Percentiles rank a stretch among this genome's conserved stretches.
Conservation (phyloP, 2,888 invertebrate species). For the Drosophila hamatofila region DNA sequence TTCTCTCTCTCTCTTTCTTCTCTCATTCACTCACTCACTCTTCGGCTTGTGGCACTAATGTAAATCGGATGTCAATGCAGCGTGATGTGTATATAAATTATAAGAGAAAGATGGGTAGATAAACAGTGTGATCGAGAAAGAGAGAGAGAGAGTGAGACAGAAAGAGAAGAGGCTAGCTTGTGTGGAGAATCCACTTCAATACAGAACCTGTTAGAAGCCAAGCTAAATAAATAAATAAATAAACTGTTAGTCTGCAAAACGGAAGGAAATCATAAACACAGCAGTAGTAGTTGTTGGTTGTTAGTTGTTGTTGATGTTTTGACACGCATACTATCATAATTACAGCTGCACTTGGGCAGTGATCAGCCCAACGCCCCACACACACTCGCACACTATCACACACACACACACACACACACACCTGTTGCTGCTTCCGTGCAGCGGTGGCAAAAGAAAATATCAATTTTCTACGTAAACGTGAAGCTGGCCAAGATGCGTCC, state of each 20-base stretch:
- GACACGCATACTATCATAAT: conserved; percentile 80
- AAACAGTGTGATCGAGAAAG: not conserved
- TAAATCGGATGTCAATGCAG: conserved; percentile 84
- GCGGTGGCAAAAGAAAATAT: conserved; percentile 76
- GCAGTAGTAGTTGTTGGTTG: conserved; percentile 38
- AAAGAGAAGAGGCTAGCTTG: conserved; percentile 9
- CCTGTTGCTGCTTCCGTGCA: conserved; percentile 77
- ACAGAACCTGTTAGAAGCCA: conserved; percentile 74
- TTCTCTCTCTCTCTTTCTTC: not conserved
- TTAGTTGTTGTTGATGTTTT: conserved; percentile 61
- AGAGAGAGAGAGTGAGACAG: not conserved
- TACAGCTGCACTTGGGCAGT: conserved; percentile 60
- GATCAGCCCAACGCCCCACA: conserved; percentile 47
- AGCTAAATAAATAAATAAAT: conserved; percentile 77
- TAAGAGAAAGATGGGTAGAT: conserved; percentile 26
- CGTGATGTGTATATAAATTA: conserved; percentile 83
- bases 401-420: conserved; percentile 40
- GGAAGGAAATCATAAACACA: conserved; percentile 84
- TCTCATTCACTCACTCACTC: not conserved
- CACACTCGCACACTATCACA: conserved; percentile 7
- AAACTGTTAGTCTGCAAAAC: conserved; percentile 80
- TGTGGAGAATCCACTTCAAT: conserved; percentile 34
- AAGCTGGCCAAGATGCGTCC: conserved; percentile 56
- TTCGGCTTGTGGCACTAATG: conserved; percentile 73
- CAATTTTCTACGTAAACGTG: conserved; percentile 75